phyloP scores from a whole-genome alignment of 2,113 vertebrate genomes.

The Salminus brasiliensis region DNA sequence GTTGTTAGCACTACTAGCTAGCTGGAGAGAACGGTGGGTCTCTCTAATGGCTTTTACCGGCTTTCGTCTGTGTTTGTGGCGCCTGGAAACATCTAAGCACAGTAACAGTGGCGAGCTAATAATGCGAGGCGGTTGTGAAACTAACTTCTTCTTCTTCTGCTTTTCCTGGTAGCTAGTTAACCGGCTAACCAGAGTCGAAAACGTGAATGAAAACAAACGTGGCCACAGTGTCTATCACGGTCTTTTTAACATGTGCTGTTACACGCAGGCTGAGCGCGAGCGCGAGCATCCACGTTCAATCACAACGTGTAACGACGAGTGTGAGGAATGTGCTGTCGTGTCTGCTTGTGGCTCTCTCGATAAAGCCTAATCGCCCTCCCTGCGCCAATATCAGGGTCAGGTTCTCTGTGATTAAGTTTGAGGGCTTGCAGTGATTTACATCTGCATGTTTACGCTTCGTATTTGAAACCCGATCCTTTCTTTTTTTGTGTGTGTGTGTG shows the following conservation, averaged over 20 bases:
- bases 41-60: neutral
- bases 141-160: neutral
- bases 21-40: neutral
- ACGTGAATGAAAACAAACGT: neutral
- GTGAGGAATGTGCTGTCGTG: constrained; percentile 47
- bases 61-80: neutral
- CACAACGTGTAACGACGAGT: constrained; percentile 44
- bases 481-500: no score
- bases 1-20: no score
- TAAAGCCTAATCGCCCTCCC: constrained; percentile 7
- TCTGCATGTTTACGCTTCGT: neutral
- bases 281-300: neutral
- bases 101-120: no score
- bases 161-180: neutral
- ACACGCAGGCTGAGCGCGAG: neutral
- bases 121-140: neutral
- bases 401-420: neutral
- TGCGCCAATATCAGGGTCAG: neutral
- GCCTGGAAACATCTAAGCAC: no score
- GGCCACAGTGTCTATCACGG: neutral
- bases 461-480: neutral
- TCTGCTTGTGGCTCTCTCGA: neutral
- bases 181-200: neutral
- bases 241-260: neutral
- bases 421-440: neutral